Base-by-base conservation (phyloP, 2,113 vertebrate species). In the Megaleporinus macrocephalus region DNA sequence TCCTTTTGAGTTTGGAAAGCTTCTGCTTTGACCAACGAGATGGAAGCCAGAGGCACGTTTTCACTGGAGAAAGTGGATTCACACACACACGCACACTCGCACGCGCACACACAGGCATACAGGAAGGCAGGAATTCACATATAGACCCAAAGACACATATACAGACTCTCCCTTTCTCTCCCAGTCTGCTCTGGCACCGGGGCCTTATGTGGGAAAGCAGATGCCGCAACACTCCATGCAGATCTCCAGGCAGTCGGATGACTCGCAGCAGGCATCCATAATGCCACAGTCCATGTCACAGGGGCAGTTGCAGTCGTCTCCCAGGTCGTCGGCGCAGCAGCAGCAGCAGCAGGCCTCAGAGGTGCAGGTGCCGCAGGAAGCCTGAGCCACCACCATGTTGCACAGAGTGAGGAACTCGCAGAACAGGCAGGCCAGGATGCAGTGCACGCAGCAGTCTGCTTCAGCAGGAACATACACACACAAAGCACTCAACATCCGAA, bases 211-310 rank as follows among this genome's bases (percentile, higher is more conserved):
- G 49, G 97, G 98, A 89, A 99, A 99, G 90, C 98, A 99, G 93
- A 99, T 99, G 53, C 97, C 98, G 81, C 98, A 99, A 93, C 97
- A 99, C 91, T 99, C 98, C 97, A 99, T 99, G 87, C 98, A 99
- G 92, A 99, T 98, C 92, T 99, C 98, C 92, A 99, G 92, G 89
- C 98, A 99, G 92, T 99, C 98, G 12, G 98, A 96, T 24, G 97
- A 99, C 91, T 99, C 97, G 90, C 98, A 99, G 91, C 98, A 99
- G 26, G 96, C 96, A 0, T 99, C 98, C 97, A 99, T 97, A 89
- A 99, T 97, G 90, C 98, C 98, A 78, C 98, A 99, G 86, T 99
- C 98, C 97, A 97, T 92, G 88, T 93, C 92, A 61, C 92, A 93
- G 59, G 92, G 90, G 85, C 90, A 92, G 91, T 89, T 93, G 90